A percentile compares a stretch with the other conserved stretches of the same genome.
Evolutionary conservation across 2,888 invertebrate genomes (phyloP).

Genomic region (Cacoxenus indagator): DNA sequence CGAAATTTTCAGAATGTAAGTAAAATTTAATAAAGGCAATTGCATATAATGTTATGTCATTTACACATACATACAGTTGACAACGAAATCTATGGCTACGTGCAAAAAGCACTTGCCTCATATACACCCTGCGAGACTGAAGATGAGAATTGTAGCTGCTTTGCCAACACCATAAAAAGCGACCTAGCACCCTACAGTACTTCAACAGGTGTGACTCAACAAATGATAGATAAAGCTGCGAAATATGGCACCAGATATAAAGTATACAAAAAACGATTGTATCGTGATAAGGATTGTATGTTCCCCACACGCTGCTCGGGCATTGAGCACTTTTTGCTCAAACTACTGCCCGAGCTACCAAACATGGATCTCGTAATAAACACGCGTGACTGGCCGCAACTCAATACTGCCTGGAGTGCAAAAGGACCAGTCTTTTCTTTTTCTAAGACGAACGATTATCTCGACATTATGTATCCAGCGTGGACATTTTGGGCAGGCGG

Average conservation of each 20-base stretch:
- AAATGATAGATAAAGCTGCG: constrained; percentile 75
- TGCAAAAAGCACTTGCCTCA: constrained; percentile 72
- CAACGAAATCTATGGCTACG: constrained; percentile 68
- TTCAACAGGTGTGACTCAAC: constrained; percentile 77
- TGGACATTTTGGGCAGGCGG: constrained; percentile 99
- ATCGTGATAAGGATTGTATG: constrained; percentile 87
- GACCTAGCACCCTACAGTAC: constrained; percentile 79
- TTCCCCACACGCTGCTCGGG: constrained; percentile 94
- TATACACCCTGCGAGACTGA: constrained; percentile 74
- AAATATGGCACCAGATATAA: constrained; percentile 83
- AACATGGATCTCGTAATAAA: constrained; percentile 91
- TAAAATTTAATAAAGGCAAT: not conserved
- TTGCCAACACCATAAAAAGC: constrained; percentile 75
- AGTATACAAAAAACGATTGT: constrained; percentile 84
- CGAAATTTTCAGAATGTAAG: constrained; percentile 33
- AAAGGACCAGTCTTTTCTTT: constrained; percentile 90
- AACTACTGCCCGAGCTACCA: constrained; percentile 78
- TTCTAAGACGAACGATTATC: constrained; percentile 86
- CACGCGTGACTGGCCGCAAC: constrained; percentile 93
- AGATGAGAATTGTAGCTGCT: constrained; percentile 76
- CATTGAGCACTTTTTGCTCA: constrained; percentile 87
- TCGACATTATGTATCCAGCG: constrained; percentile 94
- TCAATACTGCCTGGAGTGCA: constrained; percentile 61
- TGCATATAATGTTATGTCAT: not conserved
- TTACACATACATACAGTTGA: constrained; percentile 33